Conservation (phyloP, 2,797 vertebrate species). For the Prionace glauca region DNA sequence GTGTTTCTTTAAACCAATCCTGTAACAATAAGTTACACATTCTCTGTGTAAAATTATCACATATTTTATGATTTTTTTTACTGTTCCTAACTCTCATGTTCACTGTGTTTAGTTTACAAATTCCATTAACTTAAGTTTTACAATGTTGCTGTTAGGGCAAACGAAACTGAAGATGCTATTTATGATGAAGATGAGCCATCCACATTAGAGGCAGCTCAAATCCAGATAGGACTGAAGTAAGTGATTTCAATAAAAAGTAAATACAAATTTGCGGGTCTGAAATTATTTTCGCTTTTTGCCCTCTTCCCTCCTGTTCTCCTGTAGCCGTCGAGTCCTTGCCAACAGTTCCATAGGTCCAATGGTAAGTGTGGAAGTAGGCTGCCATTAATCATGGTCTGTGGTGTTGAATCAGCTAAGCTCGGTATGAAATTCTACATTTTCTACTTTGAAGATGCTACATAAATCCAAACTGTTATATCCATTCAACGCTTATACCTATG, state of each 20-base stretch:
- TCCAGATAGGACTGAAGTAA: constrained; percentile 66
- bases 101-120: neutral
- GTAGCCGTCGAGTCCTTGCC: neutral
- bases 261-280: neutral
- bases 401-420: neutral
- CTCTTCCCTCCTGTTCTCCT: neutral
- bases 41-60: neutral
- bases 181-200: constrained; percentile 57
- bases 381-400: neutral
- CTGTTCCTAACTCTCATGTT: neutral
- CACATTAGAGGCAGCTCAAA: constrained; percentile 57
- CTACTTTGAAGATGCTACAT: neutral
- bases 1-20: neutral
- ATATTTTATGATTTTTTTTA: neutral
- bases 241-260: neutral
- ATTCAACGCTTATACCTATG: neutral
- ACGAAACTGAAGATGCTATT: constrained; percentile 55
- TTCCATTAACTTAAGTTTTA: neutral
- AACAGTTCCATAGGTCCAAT: neutral
- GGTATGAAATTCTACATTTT: neutral
- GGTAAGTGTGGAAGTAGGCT: neutral
- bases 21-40: neutral
- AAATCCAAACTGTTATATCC: neutral
- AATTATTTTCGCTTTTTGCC: neutral
- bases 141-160: constrained; percentile 51